These are phyloP conservation scores for Microtus ochrogaster DNA, from an alignment of 2,113 vertebrate species.

Conservation along the genomic window DNA sequence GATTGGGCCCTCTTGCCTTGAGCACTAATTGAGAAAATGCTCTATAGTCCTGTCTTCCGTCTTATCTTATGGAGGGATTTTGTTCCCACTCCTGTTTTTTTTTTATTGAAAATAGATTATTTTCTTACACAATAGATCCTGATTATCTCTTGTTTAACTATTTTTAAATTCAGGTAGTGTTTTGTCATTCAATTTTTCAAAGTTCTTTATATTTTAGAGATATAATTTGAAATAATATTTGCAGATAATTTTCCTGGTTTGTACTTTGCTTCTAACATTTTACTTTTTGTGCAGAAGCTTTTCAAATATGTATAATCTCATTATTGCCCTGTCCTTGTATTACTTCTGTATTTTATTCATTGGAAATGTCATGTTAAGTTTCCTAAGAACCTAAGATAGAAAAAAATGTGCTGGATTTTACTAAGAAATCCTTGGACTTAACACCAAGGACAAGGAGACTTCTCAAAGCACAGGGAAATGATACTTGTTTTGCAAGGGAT, in stretches of 20 bases:
- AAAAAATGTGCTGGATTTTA: background rate
- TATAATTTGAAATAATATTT: slow-evolving; percentile 16
- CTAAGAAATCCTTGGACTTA: background rate
- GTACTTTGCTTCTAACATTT: slow-evolving; percentile 30
- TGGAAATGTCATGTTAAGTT: background rate
- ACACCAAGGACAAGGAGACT: background rate
- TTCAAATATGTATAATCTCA: background rate
- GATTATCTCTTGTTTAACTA: background rate
- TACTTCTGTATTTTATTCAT: slow-evolving; percentile 29
- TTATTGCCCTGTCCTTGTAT: background rate
- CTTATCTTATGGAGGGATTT: background rate
- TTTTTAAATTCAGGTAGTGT: background rate
- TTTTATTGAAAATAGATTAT: background rate
- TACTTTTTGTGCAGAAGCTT: slow-evolving; percentile 4
- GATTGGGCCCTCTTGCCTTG: background rate
- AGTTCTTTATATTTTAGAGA: slow-evolving; percentile 14
- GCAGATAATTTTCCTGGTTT: slow-evolving; percentile 5
- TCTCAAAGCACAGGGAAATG: background rate
- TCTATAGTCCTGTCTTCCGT: background rate
- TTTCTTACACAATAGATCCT: background rate
- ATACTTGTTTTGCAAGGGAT: background rate
- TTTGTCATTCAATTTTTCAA: slow-evolving; percentile 25
- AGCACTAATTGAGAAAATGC: background rate
- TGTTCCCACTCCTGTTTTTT: background rate
- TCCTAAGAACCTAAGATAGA: background rate